Evolutionary conservation across 2,888 invertebrate genomes (phyloP).

Genomic region (Scaptomyza tumidula): DNA sequence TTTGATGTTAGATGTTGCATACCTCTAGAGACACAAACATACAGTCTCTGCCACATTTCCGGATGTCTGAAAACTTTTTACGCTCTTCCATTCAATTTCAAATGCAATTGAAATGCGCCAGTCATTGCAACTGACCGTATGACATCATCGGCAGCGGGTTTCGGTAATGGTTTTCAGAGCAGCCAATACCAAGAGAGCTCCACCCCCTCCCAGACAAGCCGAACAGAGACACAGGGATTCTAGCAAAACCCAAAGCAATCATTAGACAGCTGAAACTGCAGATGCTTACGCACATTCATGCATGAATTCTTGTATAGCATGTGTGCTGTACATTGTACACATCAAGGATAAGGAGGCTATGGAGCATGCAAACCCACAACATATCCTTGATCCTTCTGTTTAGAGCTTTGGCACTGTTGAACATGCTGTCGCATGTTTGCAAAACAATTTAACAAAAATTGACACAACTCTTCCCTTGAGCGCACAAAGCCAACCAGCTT

Average conservation of each 20-base stretch:
- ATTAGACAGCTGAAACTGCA: slow-evolving; percentile 9
- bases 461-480: slow-evolving; percentile 48
- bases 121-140: slow-evolving; percentile 34
- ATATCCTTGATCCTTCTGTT: slow-evolving; percentile 7
- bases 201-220: neutral
- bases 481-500: slow-evolving; percentile 14
- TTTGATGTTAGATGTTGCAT: slow-evolving; percentile 45
- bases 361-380: neutral
- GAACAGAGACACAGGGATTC: neutral
- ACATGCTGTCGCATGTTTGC: slow-evolving; percentile 42
- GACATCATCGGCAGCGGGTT: slow-evolving; percentile 12
- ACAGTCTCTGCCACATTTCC: slow-evolving; percentile 8
- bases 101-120: slow-evolving; percentile 68
- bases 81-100: slow-evolving; percentile 60
- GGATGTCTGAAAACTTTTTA: slow-evolving; percentile 21
- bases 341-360: neutral
- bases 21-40: slow-evolving; percentile 1
- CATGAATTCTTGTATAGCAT: neutral
- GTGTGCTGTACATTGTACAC: neutral
- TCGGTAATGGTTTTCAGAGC: slow-evolving; percentile 11
- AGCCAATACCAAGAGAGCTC: slow-evolving; percentile 5
- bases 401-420: slow-evolving; percentile 14
- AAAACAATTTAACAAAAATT: slow-evolving; percentile 62
- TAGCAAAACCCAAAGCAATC: neutral
- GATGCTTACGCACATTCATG: slow-evolving; percentile 22